These are phyloP conservation scores for Dendrolimus houi DNA, from an alignment of 2,888 invertebrate species.

Conservation along the genomic window DNA sequence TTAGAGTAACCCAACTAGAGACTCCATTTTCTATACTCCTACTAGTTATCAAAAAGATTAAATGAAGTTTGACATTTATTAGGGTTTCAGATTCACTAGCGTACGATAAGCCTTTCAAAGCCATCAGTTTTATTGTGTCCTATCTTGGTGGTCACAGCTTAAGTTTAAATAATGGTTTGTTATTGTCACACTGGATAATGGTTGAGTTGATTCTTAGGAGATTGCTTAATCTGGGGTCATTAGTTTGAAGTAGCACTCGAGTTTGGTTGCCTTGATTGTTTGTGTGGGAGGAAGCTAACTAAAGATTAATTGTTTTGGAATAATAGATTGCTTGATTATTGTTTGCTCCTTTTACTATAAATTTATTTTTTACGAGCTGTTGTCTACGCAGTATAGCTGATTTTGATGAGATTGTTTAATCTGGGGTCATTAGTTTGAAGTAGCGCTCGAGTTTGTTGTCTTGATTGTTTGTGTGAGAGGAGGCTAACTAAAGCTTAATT, in stretches of 20 bases:
- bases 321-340: too few species aligned
- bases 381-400: too few species aligned
- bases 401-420: too few species aligned
- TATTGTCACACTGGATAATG: not conserved
- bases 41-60: conserved; percentile 18
- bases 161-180: not conserved
- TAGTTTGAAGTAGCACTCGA: not conserved
- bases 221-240: not conserved
- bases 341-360: too few species aligned
- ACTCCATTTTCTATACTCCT: conserved; percentile 17
- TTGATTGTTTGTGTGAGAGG: too few species aligned
- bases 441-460: too few species aligned
- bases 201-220: not conserved
- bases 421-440: too few species aligned
- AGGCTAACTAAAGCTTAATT: too few species aligned
- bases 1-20: conserved; percentile 14
- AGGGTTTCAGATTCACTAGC: conserved; percentile 10
- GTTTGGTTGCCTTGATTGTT: not conserved
- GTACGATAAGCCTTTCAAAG: conserved; percentile 1
- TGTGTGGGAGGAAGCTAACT: too few species aligned
- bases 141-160: not conserved
- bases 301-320: too few species aligned
- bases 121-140: conserved; percentile 2
- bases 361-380: too few species aligned
- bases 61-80: conserved; percentile 20